Evolutionary conservation across 2,113 vertebrate species (phyloP).

Genomic region (Erythrolamprus reginae): DNA sequence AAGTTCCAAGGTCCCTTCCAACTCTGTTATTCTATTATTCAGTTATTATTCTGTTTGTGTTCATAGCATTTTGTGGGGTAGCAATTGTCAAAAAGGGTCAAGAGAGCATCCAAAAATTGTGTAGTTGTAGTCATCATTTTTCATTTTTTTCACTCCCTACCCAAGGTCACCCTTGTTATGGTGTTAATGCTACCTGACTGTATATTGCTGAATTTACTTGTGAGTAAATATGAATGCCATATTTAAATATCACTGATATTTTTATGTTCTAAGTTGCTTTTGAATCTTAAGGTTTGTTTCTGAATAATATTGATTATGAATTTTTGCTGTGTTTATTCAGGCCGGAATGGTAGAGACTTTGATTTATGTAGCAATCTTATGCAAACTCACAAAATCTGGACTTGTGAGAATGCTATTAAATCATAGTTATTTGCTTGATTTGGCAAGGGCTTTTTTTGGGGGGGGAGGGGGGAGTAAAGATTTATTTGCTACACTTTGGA

Average conservation of each 20-base stretch:
- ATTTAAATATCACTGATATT: neutral
- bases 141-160: neutral
- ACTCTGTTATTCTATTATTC: neutral
- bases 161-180: neutral
- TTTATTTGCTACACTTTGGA: neutral
- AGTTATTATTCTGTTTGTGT: neutral
- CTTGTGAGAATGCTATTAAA: neutral
- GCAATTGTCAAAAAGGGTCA: neutral
- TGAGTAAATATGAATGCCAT: neutral
- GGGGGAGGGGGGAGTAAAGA: fast-evolving
- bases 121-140: neutral
- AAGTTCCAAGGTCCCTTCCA: neutral
- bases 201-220: neutral
- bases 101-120: neutral
- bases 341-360: neutral
- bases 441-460: fast-evolving
- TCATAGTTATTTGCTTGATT: neutral
- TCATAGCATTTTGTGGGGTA: neutral
- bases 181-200: neutral
- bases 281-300: neutral
- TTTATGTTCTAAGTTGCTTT: neutral
- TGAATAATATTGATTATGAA: neutral
- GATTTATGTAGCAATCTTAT: neutral
- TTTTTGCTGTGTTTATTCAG: neutral
- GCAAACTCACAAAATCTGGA: neutral